A percentile compares a stretch with the other conserved stretches of the same genome.
phyloP scores from a whole-genome alignment of 2,113 vertebrate genomes.

The Athene cunicularia region DNA sequence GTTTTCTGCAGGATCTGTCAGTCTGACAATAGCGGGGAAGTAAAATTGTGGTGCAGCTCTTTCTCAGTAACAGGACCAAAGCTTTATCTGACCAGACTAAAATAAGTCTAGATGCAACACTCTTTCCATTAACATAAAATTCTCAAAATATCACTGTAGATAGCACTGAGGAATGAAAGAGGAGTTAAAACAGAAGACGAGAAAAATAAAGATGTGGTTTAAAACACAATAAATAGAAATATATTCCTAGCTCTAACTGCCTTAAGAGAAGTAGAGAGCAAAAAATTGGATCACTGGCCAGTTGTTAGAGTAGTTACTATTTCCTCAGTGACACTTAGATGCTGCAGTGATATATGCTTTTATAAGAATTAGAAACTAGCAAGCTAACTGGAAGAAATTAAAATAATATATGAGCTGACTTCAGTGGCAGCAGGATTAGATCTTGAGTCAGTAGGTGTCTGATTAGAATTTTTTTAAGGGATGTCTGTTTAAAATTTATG shows the following conservation, averaged over 20 bases:
- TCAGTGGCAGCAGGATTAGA: neutral
- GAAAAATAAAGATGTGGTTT: neutral
- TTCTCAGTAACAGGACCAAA: neutral
- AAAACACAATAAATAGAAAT: neutral
- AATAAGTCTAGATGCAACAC: neutral
- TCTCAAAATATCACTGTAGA: neutral
- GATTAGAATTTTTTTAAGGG: neutral
- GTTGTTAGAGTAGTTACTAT: neutral
- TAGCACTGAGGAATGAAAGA: neutral
- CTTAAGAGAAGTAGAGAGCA: neutral
- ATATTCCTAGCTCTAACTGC: neutral
- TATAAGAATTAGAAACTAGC: neutral
- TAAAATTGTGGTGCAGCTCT: neutral
- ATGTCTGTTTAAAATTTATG: neutral
- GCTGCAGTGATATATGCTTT: neutral
- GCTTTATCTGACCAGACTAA: neutral
- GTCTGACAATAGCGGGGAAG: neutral
- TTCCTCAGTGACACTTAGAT: neutral
- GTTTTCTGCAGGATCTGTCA: neutral
- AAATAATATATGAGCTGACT: constrained; percentile 1
- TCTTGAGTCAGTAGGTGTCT: neutral
- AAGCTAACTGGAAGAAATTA: constrained; percentile 12
- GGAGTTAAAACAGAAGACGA: neutral
- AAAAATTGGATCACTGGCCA: neutral
- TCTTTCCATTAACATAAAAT: neutral